Evolutionary conservation across 2,888 invertebrate species (phyloP).

Genomic region (Lepidochitona cinerea): DNA sequence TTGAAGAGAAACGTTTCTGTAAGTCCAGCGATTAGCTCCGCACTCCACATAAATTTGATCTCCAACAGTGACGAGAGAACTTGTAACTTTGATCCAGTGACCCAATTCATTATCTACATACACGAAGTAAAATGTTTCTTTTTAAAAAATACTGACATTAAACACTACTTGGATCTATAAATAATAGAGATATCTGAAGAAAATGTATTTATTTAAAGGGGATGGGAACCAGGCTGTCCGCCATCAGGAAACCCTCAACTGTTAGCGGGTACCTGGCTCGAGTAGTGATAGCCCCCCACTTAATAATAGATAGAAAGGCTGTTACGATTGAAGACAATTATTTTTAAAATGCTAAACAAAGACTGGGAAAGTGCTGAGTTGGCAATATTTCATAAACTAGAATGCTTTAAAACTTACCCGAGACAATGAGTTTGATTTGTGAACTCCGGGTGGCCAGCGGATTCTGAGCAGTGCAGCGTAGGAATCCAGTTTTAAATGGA

Average conservation of each 20-base stretch:
- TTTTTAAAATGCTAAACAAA: background rate
- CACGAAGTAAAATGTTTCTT: too few species aligned
- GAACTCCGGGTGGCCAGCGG: slow-evolving; percentile 79
- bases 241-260: too few species aligned
- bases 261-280: too few species aligned
- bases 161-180: too few species aligned
- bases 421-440: slow-evolving; percentile 85
- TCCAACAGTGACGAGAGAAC: background rate
- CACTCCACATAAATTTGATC: background rate
- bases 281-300: too few species aligned
- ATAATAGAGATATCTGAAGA: too few species aligned
- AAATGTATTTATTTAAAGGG: too few species aligned
- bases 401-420: slow-evolving; percentile 65
- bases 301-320: too few species aligned
- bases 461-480: slow-evolving; percentile 19
- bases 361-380: background rate
- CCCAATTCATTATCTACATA: background rate
- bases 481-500: slow-evolving; percentile 21
- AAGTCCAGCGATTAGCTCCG: background rate
- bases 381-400: too few species aligned
- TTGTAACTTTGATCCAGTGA: background rate
- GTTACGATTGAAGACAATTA: too few species aligned
- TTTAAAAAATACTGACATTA: too few species aligned
- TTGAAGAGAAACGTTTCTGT: background rate
- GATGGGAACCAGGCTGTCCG: too few species aligned